phyloP scores from a whole-genome alignment of 1,140 invertebrate genomes.

The Chrysomallon squamiferum region DNA sequence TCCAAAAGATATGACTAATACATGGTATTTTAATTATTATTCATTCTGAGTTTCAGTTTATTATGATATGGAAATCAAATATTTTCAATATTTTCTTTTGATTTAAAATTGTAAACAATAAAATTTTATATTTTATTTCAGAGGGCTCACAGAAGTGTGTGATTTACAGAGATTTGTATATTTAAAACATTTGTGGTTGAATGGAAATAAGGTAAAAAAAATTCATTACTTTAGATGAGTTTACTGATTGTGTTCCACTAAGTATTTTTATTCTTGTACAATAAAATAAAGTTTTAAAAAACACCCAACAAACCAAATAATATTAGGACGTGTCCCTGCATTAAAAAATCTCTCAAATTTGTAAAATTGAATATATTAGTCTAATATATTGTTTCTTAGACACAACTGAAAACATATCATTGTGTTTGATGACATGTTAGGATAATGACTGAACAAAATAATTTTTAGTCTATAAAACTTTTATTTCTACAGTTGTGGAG shows the following conservation, averaged over 20 bases:
- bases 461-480: too few species aligned
- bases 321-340: not conserved
- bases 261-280: not conserved
- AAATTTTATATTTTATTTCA: too few species aligned
- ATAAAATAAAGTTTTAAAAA: not conserved
- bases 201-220: constrained; percentile 55
- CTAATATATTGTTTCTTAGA: not conserved
- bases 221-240: too few species aligned
- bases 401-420: too few species aligned
- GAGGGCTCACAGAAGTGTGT: constrained; percentile 39
- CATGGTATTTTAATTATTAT: too few species aligned
- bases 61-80: too few species aligned
- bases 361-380: not conserved
- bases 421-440: too few species aligned
- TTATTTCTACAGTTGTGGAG: constrained; percentile 41
- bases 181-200: constrained; percentile 51
- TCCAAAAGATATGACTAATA: too few species aligned
- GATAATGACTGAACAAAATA: too few species aligned
- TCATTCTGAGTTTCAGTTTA: too few species aligned
- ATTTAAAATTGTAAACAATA: too few species aligned
- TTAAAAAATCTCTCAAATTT: not conserved
- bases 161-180: constrained; percentile 45
- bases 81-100: too few species aligned
- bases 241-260: not conserved
- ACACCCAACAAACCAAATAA: not conserved